These are phyloP conservation scores for Felis catus DNA, from an alignment of 2,113 vertebrate genomes.

Conservation along the genomic window F.catus_Fca126_mat1.0 CM031428.1:3549501-3550000, in stretches of 20 bases:
- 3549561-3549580: no score
- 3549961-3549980: not conserved
- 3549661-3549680: not conserved
- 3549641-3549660: not conserved
- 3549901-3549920: not conserved
- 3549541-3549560: no score
- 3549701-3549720: not conserved
- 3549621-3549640: not conserved
- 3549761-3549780: not conserved
- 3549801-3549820: not conserved
- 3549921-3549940: not conserved
- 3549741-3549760: not conserved
- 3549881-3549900: not conserved
- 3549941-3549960: not conserved
- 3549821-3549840: not conserved
- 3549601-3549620: no score
- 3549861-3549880: not conserved
- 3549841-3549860: not conserved
- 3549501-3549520: no score
- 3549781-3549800: not conserved
- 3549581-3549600: no score
- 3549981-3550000: not conserved
- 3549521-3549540: no score
- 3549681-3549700: not conserved
- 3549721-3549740: not conserved